Base-by-base conservation (phyloP, 2,888 invertebrate species). In the Carcina quercana region DNA sequence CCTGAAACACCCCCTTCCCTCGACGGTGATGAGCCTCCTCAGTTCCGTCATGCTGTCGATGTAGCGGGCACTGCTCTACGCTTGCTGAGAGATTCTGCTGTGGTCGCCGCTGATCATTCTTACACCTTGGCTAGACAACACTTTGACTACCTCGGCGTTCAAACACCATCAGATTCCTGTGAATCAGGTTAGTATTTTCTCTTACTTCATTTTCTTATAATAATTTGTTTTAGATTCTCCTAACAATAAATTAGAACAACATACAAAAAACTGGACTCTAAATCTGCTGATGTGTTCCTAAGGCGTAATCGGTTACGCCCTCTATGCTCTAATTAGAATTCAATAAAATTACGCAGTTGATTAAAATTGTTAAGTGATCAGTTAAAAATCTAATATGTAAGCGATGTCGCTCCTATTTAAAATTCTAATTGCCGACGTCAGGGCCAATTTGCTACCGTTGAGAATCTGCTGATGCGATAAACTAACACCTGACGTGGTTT, bases 101-200 rank as follows among this genome's bases (percentile, higher is more conserved):
- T 71, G 20, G 76, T 83, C 32, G 75, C 93, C 86, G 83, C 93
- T 86, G 83, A 91, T 88, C 76, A 83, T 44, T 82, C 82, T 0
- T 83, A 83, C 59, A 93, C 94, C 46, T 87, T 90, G 45, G 88
- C 89, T 44, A 86, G 88, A 53, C 80, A 79, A 66, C 86, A 83
- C 62, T 85, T 89, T 42, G 91, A 91, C 59, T 86, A 86, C 52
- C 87, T 92, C 30, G 93, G 93, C 48, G 88, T 94, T 14, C 93
- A 94, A 61, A 95, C 95, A 45, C 95, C 95, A 34, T 95, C 95
- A 24, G 95, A 95, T 87, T 95, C 95, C 43, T 94, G 95, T 89
- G 84, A 91, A 79, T 80, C 80, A 73, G 80, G 80, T 80, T 38
- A 66, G 91, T 87, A 43, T 22, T 14, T 38, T 25, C 32, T 8